Evolutionary conservation across 1,140 invertebrate species (phyloP), one percentile per base, ranked within the genome.

Genomic region (Papilio helenus): DNA sequence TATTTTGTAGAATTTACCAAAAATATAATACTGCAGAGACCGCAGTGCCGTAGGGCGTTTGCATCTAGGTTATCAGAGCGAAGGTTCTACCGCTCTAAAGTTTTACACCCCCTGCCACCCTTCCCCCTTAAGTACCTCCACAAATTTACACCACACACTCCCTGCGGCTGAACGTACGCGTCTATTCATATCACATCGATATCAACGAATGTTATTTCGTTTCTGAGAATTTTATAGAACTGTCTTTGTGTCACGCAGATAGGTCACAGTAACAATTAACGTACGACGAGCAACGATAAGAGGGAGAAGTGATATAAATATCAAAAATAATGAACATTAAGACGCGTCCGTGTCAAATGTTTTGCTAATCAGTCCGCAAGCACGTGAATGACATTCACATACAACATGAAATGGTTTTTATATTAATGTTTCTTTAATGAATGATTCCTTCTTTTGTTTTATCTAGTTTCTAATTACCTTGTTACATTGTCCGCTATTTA

Each of bases 231-330:
- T 68, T 68, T 29, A 16, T 68, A 34, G 83, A 83, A 83, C 82
- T 80, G 79, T 85, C 78, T 83, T 85, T 82, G 81, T 90, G 87
- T 89, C 85, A 80, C 85, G 80, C 80, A 84, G 84, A 87, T 87
- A 87, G 89, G 88, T 90, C 90, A 90, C 81, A 89, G 80, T 85
- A 85, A 86, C 87, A 90, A 87, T 87, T 84, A 86, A 82, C 74
- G 58, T 65, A 76, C 79, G 18, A 18, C 51, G 51, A 55, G n/a
- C 51, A 55, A 55, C n/a, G 89, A 92, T 91, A 82, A 84, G 46
- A 29, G 71, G 34, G 51, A 81, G 7, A 44, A 73, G 14, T 73
- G 72, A 49, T 49, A 49, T 73, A 73, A 73, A 49, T 49, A 26
- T 26, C 14, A 73, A 73, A 73, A 73, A 73, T 49, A 73, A 46